phyloP scores from a whole-genome alignment of 2,113 vertebrate species.

The Cyphomyrus plagiostoma region DNA sequence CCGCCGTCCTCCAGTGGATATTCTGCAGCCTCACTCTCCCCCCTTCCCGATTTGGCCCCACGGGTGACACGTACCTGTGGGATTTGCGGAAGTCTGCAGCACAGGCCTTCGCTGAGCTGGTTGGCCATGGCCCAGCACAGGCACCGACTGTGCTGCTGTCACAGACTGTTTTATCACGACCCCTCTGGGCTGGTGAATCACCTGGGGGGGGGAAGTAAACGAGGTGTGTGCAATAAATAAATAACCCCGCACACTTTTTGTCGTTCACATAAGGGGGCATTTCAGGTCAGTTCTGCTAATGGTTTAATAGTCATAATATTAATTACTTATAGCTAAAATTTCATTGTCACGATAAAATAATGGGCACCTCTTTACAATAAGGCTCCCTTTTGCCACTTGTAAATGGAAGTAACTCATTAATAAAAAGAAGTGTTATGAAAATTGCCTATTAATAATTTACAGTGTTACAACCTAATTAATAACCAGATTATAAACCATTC shows the following conservation, averaged over 20 bases:
- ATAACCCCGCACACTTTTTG: not conserved
- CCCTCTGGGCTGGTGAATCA: constrained; percentile 64
- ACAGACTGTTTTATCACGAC: constrained; percentile 49
- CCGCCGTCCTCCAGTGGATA: not conserved
- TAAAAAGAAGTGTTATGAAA: no score
- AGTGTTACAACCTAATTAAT: no score
- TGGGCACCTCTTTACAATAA: no score
- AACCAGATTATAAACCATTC: no score
- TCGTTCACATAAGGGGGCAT: not conserved
- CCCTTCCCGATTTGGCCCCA: not conserved
- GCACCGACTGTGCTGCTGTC: constrained; percentile 30
- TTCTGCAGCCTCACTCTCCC: not conserved
- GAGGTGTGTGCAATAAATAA: not conserved
- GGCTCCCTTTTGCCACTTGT: no score
- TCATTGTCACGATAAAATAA: not conserved
- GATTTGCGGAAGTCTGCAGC: constrained; percentile 7
- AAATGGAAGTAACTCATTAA: no score
- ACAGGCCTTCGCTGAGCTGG: constrained; percentile 29
- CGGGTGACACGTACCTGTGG: constrained; percentile 16
- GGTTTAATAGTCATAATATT: not conserved
- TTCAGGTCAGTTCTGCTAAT: not conserved
- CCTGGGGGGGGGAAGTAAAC: constrained; percentile 42
- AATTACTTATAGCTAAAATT: not conserved
- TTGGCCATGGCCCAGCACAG: constrained; percentile 46
- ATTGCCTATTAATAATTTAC: no score